Base-by-base conservation (phyloP, 2,888 invertebrate species). In the Nomada fucata region DNA sequence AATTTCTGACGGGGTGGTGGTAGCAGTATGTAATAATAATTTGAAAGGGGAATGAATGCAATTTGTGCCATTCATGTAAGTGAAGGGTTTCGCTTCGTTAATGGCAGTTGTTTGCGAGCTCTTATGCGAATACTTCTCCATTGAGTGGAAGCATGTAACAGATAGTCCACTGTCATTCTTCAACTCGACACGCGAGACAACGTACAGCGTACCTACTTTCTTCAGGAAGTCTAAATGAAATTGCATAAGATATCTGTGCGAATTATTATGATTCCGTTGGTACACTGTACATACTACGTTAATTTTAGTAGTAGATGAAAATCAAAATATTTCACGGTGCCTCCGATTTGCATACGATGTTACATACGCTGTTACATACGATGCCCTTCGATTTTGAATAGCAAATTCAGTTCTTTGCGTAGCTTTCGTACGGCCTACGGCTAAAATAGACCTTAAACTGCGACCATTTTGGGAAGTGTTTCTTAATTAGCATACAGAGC, bases 161-260 rank as follows among this genome's bases (percentile, higher is more conserved):
- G 59, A 23, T 61, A 75, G 15, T 13, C n/a, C 67, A 52, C 52
- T 65, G 57, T 42, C 59, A 23, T 52, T 44, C 29, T 23, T 63
- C 13, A 47, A 11, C 26, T 52, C 20, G 11, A 60, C 55, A n/a
- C n/a, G 60, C 36, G 20, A 36, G 20, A 53, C 61, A n/a, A n/a
- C 77, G 50, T n/a, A 23, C 29, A 50, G 36, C 36, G 36, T 36
- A 36, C 36, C 36, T 36, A 80, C 64, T 74, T 82, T 82, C 76
- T 76, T 82, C 47, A 42, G 81, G 71, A 76, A 76, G 52, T 63
- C 10, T 71, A 60, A 67, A 68, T 59, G 53, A 76, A 72, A 75
- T 82, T 82, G 76, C 71, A 67, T 68, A 75, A 80, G 44, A 44
- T 55, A 2, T 2, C 20, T 36, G 55, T 55, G 55, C n/a, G 42